Conservation (phyloP, 1,140 invertebrate genomes). For the Dreissena polymorpha region DNA sequence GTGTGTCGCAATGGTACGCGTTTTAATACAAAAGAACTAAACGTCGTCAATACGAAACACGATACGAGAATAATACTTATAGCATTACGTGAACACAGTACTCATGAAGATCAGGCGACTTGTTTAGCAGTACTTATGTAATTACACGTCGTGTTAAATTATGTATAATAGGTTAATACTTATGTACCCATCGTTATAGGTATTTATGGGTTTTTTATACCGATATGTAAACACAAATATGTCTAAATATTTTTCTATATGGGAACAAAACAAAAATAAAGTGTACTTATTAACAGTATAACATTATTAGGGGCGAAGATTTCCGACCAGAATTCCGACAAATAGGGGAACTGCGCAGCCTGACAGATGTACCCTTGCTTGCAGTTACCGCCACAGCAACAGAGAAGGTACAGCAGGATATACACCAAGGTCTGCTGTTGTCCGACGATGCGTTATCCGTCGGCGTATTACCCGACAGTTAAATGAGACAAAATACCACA, state of each 20-base stretch:
- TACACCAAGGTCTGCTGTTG: neutral
- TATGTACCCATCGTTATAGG: too few species aligned
- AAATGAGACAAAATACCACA: neutral
- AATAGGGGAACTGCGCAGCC: neutral
- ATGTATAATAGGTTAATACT: too few species aligned
- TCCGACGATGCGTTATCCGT: neutral
- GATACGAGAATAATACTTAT: too few species aligned
- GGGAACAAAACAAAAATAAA: too few species aligned
- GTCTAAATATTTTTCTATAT: too few species aligned
- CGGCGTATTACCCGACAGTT: constrained; percentile 22
- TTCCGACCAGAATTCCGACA: constrained; percentile 18
- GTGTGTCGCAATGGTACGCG: constrained; percentile 5
- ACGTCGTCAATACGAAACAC: too few species aligned
- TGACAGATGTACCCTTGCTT: constrained; percentile 10
- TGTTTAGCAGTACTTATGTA: too few species aligned
- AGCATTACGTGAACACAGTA: too few species aligned
- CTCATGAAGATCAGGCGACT: too few species aligned
- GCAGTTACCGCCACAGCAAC: constrained; percentile 25
- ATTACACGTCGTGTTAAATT: neutral
- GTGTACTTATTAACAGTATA: too few species aligned
- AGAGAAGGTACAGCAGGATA: constrained; percentile 4
- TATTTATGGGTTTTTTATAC: too few species aligned
- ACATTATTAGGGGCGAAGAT: constrained; percentile 15
- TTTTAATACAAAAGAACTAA: neutral
- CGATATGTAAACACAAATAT: too few species aligned